Percentiles rank a stretch among this genome's conserved stretches.
phyloP scores from a whole-genome alignment of 2,797 vertebrate species.

The Artibeus jamaicensis region DNA sequence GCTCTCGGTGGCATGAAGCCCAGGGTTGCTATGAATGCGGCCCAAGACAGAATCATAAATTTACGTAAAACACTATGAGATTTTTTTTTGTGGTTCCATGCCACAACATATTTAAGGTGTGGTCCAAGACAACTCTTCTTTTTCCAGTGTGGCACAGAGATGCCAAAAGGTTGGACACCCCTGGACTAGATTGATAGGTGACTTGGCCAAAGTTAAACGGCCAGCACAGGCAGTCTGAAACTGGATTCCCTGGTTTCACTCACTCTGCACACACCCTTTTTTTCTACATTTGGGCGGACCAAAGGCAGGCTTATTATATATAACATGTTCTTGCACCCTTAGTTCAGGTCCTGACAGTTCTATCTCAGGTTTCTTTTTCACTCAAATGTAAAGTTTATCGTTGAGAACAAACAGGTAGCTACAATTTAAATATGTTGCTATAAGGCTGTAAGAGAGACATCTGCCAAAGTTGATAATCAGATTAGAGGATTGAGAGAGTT shows the following conservation, averaged over 20 bases:
- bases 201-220: background rate
- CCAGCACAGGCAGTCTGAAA: background rate
- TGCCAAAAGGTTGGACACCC: too few species aligned
- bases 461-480: conserved; percentile 50
- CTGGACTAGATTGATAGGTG: background rate
- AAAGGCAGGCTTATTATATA: background rate
- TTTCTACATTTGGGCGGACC: background rate
- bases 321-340: background rate
- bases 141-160: too few species aligned
- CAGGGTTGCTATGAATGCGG: too few species aligned
- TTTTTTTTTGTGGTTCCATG: too few species aligned
- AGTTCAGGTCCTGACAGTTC: background rate
- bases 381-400: background rate
- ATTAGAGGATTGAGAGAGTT: conserved; percentile 52
- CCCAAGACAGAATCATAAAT: too few species aligned
- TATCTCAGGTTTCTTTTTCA: background rate
- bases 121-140: too few species aligned
- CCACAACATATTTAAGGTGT: too few species aligned
- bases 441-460: background rate
- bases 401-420: conserved; percentile 33
- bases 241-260: background rate
- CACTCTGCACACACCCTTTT: background rate
- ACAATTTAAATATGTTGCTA: background rate
- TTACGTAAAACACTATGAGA: too few species aligned
- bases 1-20: too few species aligned